Conservation (phyloP, 2,113 vertebrate genomes). For the Xiphophorus maculatus region DNA sequence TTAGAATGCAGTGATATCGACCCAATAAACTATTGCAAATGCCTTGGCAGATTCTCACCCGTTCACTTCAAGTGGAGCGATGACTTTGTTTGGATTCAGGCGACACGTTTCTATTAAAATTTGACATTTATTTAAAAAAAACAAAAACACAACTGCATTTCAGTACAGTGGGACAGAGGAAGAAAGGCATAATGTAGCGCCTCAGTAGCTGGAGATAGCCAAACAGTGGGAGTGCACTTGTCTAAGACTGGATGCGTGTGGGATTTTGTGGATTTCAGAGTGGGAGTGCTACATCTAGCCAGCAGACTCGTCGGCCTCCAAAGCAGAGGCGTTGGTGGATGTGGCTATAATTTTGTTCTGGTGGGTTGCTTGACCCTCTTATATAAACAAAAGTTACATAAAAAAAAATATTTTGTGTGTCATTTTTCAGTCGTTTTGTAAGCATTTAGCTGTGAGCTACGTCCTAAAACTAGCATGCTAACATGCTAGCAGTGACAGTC, state of each 20-base stretch:
- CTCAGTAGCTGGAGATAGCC: slow-evolving; percentile 37
- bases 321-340: slow-evolving; percentile 21
- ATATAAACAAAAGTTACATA: slow-evolving; percentile 9
- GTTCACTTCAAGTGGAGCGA: slow-evolving; percentile 3
- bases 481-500: not conserved
- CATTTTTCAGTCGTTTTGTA: not conserved
- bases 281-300: slow-evolving; percentile 67
- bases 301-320: slow-evolving; percentile 69
- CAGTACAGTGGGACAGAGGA: not conserved
- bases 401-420: slow-evolving; percentile 9
- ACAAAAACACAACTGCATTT: not conserved
- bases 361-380: slow-evolving; percentile 27
- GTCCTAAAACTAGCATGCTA: not conserved
- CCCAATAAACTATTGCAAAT: slow-evolving; percentile 27
- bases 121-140: slow-evolving; percentile 1
- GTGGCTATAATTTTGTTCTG: not conserved
- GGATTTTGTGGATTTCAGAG: slow-evolving; percentile 27
- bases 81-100: slow-evolving; percentile 1
- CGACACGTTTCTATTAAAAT: not conserved
- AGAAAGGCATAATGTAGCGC: slow-evolving; percentile 34
- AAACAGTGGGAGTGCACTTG: slow-evolving; percentile 30
- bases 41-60: not conserved
- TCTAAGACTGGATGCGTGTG: slow-evolving; percentile 25
- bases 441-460: not conserved
- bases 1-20: slow-evolving; percentile 36